Evolutionary conservation across 2,797 vertebrate genomes (phyloP).

Genomic region (Xenopus petersii): DNA sequence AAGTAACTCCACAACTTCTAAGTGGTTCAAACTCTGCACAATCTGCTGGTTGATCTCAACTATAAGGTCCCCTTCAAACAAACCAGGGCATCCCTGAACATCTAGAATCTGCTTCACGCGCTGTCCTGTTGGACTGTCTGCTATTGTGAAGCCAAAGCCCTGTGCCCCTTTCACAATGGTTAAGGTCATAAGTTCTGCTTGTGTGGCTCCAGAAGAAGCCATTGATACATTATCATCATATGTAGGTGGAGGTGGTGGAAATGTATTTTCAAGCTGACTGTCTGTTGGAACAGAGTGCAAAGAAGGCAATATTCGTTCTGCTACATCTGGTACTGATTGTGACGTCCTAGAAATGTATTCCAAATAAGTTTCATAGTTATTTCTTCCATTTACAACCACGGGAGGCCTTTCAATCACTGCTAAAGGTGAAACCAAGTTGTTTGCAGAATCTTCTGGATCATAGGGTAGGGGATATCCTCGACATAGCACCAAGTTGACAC

Average conservation of each 20-base stretch:
- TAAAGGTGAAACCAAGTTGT: slow-evolving; percentile 87
- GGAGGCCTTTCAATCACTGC: slow-evolving; percentile 92
- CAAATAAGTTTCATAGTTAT: slow-evolving; percentile 95
- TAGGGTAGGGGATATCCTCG: slow-evolving; percentile 94
- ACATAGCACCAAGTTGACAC: slow-evolving; percentile 91
- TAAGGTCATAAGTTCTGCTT: slow-evolving; percentile 91
- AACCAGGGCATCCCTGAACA: slow-evolving; percentile 91
- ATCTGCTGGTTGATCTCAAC: slow-evolving; percentile 95
- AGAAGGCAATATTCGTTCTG: slow-evolving; percentile 79
- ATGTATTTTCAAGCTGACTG: slow-evolving; percentile 89
- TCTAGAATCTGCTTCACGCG: slow-evolving; percentile 96
- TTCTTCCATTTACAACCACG: slow-evolving; percentile 88
- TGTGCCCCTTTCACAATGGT: slow-evolving; percentile 95
- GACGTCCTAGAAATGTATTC: slow-evolving; percentile 94
- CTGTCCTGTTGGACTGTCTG: slow-evolving; percentile 90
- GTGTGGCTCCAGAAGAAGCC: slow-evolving; percentile 91
- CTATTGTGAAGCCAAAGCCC: slow-evolving; percentile 96
- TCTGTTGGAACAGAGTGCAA: slow-evolving; percentile 84
- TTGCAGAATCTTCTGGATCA: slow-evolving; percentile 87
- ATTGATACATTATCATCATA: slow-evolving; percentile 93
- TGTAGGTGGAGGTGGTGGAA: slow-evolving; percentile 79
- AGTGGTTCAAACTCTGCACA: slow-evolving; percentile 86
- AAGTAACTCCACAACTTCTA: slow-evolving; percentile 96
- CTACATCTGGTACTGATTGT: slow-evolving; percentile 84
- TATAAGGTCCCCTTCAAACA: slow-evolving; percentile 94